Base-by-base conservation (phyloP, 2,888 invertebrate genomes). In the Hirtodrosophila cameraria region DNA sequence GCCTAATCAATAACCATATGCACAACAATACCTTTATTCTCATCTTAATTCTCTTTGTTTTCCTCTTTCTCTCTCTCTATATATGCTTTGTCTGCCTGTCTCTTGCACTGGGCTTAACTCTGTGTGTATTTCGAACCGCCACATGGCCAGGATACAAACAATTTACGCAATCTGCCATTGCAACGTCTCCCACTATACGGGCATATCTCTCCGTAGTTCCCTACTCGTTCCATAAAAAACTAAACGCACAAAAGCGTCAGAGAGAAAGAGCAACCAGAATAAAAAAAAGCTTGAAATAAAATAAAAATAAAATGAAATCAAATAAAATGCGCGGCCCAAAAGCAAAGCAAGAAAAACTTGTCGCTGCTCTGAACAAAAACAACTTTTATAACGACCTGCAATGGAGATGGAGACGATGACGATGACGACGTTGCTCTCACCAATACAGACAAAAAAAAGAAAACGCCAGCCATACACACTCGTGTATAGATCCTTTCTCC, bases 151-250 rank as follows among this genome's bases (percentile, higher is more conserved):
- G 85, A 85, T 80, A 67, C 75, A 80, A 85, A 74, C 86, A 78
- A 82, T 85, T 87, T 77, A 80, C 75, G 70, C 75, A 87, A 84
- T 74, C 70, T 76, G 85, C 67, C 75, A 78, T 20, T 54, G 75
- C 71, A 66, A 57, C 60, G 58, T 57, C 54, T 36, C 52, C 58
- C 70, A 53, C 49, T 27, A 6, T 15, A 42, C 39, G 25, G 9
- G 20, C 9, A 27, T 52, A 30, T 33, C 53, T 23, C 31, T 28
- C 23, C 13, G 9, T 41, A 12, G 16, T 15, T 16, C 27, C 18
- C 36, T n/a, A 11, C 43, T 16, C 15, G 12, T 9, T 30, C n/a
- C 39, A 39, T 25, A 30, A 9, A 52, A 60, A 71, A 59, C 61
- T 50, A 50, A 63, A 61, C 67, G 65, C 64, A 71, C 39, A 62